Percentiles rank a stretch among this genome's conserved stretches.
These are phyloP conservation scores for Rhimphoctona megacephalus DNA, from an alignment of 2,888 invertebrate species.

Conservation along the genomic window DNA sequence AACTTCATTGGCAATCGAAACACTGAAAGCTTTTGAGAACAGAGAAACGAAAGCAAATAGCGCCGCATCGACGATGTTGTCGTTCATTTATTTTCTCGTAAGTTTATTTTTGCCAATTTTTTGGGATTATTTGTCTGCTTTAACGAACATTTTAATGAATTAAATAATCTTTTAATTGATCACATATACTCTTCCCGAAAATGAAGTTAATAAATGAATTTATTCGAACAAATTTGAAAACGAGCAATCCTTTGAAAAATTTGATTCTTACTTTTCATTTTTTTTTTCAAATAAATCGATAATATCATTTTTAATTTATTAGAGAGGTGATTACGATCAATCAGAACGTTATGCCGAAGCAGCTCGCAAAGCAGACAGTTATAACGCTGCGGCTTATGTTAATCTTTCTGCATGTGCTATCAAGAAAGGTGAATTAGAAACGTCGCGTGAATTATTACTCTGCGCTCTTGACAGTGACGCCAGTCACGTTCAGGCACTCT, in stretches of 20 bases:
- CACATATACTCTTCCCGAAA: neutral
- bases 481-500: constrained; percentile 93
- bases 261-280: neutral
- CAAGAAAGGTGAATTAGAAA: constrained; percentile 89
- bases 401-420: constrained; percentile 94
- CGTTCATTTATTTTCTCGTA: constrained; percentile 93
- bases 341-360: constrained; percentile 92
- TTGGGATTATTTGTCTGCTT: no score
- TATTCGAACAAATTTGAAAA: neutral
- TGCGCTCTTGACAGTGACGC: constrained; percentile 93
- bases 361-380: constrained; percentile 91
- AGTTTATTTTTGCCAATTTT: constrained; percentile 72
- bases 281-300: neutral
- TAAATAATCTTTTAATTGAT: neutral
- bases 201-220: neutral
- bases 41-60: constrained; percentile 93
- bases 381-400: constrained; percentile 93
- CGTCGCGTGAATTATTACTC: constrained; percentile 90
- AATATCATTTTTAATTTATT: constrained; percentile 64
- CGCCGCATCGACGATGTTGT: constrained; percentile 94
- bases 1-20: constrained; percentile 92
- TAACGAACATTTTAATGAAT: neutral
- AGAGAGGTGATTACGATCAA: constrained; percentile 93
- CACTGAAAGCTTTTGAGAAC: constrained; percentile 94
- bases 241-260: neutral